A percentile compares a stretch with the other conserved stretches of the same genome.
Conservation (phyloP, 2,113 vertebrate genomes). For the Hylia prasina region DNA sequence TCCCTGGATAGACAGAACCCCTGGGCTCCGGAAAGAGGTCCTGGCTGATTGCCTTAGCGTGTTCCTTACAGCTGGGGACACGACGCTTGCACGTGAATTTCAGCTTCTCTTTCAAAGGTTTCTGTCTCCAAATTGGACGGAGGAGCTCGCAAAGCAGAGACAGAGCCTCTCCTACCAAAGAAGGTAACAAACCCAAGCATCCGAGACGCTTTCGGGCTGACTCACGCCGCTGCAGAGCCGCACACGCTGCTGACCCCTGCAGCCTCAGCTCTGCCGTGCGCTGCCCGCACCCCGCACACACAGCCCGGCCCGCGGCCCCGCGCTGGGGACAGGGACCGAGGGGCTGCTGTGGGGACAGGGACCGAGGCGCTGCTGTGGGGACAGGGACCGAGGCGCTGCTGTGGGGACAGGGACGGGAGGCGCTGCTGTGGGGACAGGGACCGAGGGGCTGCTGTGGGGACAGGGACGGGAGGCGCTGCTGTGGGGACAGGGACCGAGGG, state of each 20-base stretch:
- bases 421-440: no score
- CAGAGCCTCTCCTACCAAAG: not conserved
- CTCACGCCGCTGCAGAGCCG: not conserved
- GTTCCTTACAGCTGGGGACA: not conserved
- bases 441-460: no score
- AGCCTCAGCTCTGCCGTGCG: not conserved
- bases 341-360: no score
- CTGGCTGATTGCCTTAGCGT: not conserved
- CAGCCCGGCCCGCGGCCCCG: not conserved
- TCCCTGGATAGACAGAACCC: not conserved
- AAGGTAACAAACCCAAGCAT: not conserved
- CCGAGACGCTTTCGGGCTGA: rapidly evolving
- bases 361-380: rapidly evolving
- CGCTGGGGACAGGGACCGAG: not conserved
- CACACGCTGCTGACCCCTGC: not conserved
- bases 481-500: no score
- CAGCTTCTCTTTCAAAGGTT: not conserved
- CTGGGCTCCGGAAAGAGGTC: rapidly evolving
- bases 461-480: no score
- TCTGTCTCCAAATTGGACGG: not conserved
- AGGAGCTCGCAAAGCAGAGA: not conserved
- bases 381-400: no score
- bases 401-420: no score
- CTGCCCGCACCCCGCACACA: not conserved
- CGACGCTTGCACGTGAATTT: rapidly evolving